Percentiles rank a stretch among this genome's conserved stretches.
Evolutionary conservation across 1,140 invertebrate species (phyloP).

Genomic region (Achroia grisella): DNA sequence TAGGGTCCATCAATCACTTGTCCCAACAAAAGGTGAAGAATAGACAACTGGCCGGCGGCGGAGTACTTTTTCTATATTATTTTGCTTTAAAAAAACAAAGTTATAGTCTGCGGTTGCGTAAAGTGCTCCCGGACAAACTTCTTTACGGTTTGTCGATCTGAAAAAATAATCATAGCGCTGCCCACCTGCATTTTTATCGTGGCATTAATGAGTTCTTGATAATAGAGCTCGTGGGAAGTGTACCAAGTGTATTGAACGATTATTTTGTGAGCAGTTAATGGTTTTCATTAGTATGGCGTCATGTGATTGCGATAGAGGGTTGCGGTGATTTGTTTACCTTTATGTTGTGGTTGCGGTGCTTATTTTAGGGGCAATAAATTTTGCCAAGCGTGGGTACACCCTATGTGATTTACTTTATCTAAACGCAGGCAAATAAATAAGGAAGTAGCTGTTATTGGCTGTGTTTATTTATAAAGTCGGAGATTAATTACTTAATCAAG

Average conservation of each 20-base stretch:
- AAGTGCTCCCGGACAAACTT: conserved; percentile 4
- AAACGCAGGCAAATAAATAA: too few relatives aligned
- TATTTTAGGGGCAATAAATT: conserved; percentile 2
- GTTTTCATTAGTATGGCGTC: conserved; percentile 26
- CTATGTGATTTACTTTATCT: too few relatives aligned
- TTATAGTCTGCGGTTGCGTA: conserved; percentile 14
- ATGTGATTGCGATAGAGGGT: conserved; percentile 1
- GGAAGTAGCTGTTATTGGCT: too few relatives aligned
- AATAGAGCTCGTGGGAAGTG: conserved; percentile 42
- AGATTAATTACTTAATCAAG: too few relatives aligned
- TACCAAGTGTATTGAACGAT: conserved; percentile 38
- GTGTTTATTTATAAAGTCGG: too few relatives aligned
- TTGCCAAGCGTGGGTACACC: not conserved
- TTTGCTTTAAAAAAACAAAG: conserved; percentile 17
- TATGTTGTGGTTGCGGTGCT: conserved; percentile 6
- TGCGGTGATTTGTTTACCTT: conserved; percentile 2
- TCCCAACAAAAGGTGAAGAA: conserved; percentile 34
- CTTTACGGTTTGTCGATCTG: not conserved
- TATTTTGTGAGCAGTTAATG: conserved; percentile 25
- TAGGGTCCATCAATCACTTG: conserved; percentile 52
- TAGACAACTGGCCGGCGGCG: conserved; percentile 35
- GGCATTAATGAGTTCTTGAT: conserved; percentile 22
- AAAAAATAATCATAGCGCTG: conserved; percentile 3
- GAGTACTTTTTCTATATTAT: conserved; percentile 26
- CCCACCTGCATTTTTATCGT: conserved; percentile 6